Base-by-base conservation (phyloP, 2,888 invertebrate genomes). In the Eupsilia transversa region DNA sequence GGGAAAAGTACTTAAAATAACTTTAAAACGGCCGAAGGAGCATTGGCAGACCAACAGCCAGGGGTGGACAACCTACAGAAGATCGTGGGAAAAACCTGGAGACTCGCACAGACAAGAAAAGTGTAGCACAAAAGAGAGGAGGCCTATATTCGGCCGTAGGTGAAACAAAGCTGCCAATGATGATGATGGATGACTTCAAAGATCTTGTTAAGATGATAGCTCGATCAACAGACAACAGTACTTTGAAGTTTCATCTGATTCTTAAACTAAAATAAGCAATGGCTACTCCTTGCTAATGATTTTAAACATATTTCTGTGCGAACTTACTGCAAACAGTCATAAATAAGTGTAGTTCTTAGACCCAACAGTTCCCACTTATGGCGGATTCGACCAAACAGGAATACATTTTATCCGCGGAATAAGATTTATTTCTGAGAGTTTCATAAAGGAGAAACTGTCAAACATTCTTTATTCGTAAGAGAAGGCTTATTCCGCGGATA, bases 1-100 rank as follows among this genome's bases (percentile, higher is more conserved):
- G 61, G 56, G 27, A 46, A 79, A 81, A 82, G 79, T 72, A 7
- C 12, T 3, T 20, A 10, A 27, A 41, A 61, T 17, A 41, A 38
- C 3, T 27, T 27, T 3, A 20, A n/a, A 63, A 41, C 1, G 6
- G 2, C 1, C 12, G 27, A 12, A 14, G 1, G n/a, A 17, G 5
- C 2, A 9, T 38, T 17, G 35, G 35, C 3, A n/a, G 7, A 60
- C 14, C 7, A n/a, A 35, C 1, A 35, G 1, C 0, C 14, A 7
- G 23, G 23, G 33, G 23, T 23, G 12, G 12, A 23, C 1, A 12
- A 23, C 12, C 12, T 59, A 23, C 6, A 33, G 59, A 30, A 30
- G 9, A 30, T 57, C 4, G 30, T 20, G 20, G 20, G 9, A 5
- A 30, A 30, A 20, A 10, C n/a, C 35, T n/a, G 35, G 17, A 9